Evolutionary conservation across 1,140 invertebrate species (phyloP).

Genomic region (Chlorops oryzae): DNA sequence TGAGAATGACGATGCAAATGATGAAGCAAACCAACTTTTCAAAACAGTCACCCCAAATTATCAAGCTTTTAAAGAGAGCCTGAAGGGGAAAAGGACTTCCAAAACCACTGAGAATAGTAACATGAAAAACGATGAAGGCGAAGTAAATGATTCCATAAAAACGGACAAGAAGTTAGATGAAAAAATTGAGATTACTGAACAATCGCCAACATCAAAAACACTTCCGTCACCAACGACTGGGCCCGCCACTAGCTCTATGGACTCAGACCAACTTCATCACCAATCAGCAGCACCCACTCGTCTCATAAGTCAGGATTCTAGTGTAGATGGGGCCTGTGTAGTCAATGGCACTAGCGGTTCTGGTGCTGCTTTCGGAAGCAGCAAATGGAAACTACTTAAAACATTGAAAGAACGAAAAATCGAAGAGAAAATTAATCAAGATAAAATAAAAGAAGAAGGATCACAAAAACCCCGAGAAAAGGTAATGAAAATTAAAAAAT

Average conservation of each 20-base stretch:
- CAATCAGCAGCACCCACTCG: not conserved
- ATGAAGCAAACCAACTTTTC: not conserved
- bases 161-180: not conserved
- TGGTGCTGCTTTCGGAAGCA: slow-evolving; percentile 49
- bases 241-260: not conserved
- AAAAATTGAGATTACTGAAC: not conserved
- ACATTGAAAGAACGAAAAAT: slow-evolving; percentile 83
- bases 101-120: slow-evolving; percentile 14
- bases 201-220: not conserved
- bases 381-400: slow-evolving; percentile 85
- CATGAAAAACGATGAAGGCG: slow-evolving; percentile 1
- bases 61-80: slow-evolving; percentile 62
- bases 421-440: slow-evolving; percentile 66
- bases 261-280: not conserved
- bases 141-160: not conserved
- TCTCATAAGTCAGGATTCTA: slow-evolving; percentile 24
- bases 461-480: slow-evolving; percentile 61
- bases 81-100: not conserved
- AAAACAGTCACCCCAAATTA: slow-evolving; percentile 5
- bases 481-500: too few relatives aligned
- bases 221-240: not conserved
- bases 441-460: slow-evolving; percentile 57
- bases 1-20: slow-evolving; percentile 54
- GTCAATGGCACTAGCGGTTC: slow-evolving; percentile 17
- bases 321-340: slow-evolving; percentile 24